These are phyloP conservation scores for Aphelocoma californica DNA, from an alignment of 2,797 vertebrate species.

Conservation along the genomic window DNA sequence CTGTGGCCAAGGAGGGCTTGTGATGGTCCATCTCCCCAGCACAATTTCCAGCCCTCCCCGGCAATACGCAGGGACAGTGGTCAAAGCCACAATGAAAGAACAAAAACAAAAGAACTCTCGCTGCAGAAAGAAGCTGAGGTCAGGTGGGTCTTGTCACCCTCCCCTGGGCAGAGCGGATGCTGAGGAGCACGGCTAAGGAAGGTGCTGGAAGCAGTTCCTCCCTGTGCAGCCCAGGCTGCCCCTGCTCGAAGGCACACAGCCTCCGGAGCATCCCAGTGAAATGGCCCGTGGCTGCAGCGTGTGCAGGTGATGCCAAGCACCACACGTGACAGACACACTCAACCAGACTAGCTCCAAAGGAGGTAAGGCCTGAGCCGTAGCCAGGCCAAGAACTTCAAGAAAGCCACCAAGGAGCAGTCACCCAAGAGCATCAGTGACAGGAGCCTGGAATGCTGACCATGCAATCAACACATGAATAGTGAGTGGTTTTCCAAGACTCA, in stretches of 20 bases:
- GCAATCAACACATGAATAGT: not conserved
- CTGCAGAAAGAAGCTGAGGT: not conserved
- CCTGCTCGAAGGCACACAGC: not conserved
- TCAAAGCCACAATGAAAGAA: not conserved
- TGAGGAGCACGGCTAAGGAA: not conserved
- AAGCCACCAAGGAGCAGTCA: not conserved
- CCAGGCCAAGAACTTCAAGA: not conserved
- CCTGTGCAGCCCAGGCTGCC: not conserved
- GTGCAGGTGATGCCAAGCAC: not conserved
- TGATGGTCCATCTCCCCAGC: rapidly evolving
- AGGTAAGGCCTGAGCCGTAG: rapidly evolving
- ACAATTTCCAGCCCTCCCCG: not conserved
- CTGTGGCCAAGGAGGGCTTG: rapidly evolving
- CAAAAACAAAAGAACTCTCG: rapidly evolving
- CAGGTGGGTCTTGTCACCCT: not conserved
- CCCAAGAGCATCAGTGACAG: not conserved
- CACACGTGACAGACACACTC: not conserved
- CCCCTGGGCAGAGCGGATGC: not conserved
- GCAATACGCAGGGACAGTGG: not conserved
- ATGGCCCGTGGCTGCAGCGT: not conserved
- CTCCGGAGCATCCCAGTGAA: not conserved
- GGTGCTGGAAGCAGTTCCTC: not conserved
- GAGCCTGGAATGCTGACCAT: not conserved
- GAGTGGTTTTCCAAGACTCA: not conserved
- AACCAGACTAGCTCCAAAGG: not conserved